Evolutionary conservation across 2,797 vertebrate species (phyloP), one percentile per base, ranked within the genome.

Genomic region (Tachyglossus aculeatus): DNA sequence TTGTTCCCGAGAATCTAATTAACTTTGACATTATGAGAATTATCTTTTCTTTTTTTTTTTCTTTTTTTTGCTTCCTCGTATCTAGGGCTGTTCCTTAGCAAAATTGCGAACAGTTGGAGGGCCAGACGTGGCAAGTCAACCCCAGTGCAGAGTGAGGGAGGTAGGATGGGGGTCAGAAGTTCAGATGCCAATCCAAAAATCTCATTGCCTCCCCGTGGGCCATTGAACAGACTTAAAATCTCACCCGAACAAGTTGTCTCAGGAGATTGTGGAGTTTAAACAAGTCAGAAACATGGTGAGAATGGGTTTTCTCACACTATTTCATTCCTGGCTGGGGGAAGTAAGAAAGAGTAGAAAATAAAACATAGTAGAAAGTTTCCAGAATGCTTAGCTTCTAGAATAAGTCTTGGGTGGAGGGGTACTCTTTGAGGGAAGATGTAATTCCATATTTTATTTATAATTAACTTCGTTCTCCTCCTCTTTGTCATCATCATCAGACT

Each of bases 201-300:
- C 36, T 74, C 11, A 58, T 67, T 1, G 3, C 14, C 41, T 55
- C 10, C 25, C 29, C 32, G n/a, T 65, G 7, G 44, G 47, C 18
- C n/a, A 57, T 40, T 38, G 43, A 51, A 48, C 4, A 21, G 2
- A 62, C 12, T 12, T 21, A 56, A 66, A 64, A 47, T 19, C 16
- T 62, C 8, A 4, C 37, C 40, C 68, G 36, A 71, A 54, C 31
- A 74, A 63, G 11, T 43, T 70, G 31, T 24, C 3, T n/a, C 32
- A 21, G 68, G 74, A 29, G 19, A 41, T 62, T 32, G n/a, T n/a
- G 64, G 18, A 31, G 21, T 47, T 62, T 67, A n/a, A 71, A 68
- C 18, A 69, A 64, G 27, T 69, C 22, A 7, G 21, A 56, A 62
- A 67, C 38, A 44, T 9, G 50, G 19, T 41, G 34, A 29, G 19